A percentile compares a stretch with the other conserved stretches of the same genome.
phyloP scores from a whole-genome alignment of 64 coral and sea anemone species.

The Acropora tenuis region DNA sequence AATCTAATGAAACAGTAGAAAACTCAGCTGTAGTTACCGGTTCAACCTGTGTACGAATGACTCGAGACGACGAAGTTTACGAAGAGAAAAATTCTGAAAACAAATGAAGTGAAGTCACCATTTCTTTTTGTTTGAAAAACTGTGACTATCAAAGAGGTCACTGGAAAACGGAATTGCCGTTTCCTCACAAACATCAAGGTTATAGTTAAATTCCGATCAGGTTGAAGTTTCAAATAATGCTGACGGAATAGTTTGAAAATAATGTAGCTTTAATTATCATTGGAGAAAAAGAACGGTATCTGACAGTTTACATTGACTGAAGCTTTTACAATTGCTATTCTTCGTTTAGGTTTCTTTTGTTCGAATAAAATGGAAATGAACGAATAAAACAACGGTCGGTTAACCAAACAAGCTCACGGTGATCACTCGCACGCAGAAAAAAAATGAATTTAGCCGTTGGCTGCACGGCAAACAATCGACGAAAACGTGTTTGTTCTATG shows the following conservation, averaged over 20 bases:
- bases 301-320: neutral
- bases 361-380: neutral
- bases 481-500: no score
- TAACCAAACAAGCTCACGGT: slow-evolving; percentile 14
- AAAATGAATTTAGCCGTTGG: neutral
- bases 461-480: no score
- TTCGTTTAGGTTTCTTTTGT: neutral
- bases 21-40: no score
- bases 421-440: neutral
- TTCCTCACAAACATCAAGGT: no score
- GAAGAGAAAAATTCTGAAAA: no score
- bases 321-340: neutral
- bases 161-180: no score
- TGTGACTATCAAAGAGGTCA: no score
- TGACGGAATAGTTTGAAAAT: neutral
- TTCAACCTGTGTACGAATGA: no score
- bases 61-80: no score
- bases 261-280: slow-evolving; percentile 1
- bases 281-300: neutral
- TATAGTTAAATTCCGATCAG: neutral
- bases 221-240: neutral
- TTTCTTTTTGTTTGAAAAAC: no score
- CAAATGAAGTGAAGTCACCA: no score
- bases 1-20: no score
- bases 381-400: slow-evolving; percentile 2